These are phyloP conservation scores for Microplitis demolitor DNA, from an alignment of 1,140 invertebrate species.

Conservation along the genomic window DNA sequence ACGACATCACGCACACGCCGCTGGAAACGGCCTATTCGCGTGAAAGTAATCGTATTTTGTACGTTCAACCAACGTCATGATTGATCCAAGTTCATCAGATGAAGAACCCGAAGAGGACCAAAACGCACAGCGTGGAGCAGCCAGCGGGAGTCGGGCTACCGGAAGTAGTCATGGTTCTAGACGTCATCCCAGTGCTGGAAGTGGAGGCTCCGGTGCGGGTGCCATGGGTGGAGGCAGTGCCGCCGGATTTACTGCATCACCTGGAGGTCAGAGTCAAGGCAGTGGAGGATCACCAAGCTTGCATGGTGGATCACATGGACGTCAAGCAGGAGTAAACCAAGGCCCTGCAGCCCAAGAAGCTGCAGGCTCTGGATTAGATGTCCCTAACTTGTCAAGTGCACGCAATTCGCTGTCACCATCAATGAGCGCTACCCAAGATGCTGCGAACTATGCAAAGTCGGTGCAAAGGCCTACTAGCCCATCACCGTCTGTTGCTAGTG, in stretches of 20 bases:
- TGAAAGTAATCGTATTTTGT: constrained; percentile 20
- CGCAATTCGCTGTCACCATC: constrained; percentile 69
- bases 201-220: constrained; percentile 38
- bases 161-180: constrained; percentile 51
- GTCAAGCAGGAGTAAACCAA: constrained; percentile 55
- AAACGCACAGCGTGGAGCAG: constrained; percentile 62
- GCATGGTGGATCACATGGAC: constrained; percentile 48
- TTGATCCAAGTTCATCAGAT: constrained; percentile 87
- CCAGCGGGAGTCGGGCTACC: constrained; percentile 41
- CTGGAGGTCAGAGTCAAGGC: constrained; percentile 59
- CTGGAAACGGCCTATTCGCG: constrained; percentile 15
- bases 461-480: constrained; percentile 80
- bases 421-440: constrained; percentile 70
- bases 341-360: constrained; percentile 47
- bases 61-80: constrained; percentile 65
- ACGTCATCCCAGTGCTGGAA: constrained; percentile 45
- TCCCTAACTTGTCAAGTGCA: constrained; percentile 62
- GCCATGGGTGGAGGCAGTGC: constrained; percentile 33
- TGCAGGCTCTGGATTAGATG: constrained; percentile 55
- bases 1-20: constrained; percentile 5
- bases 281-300: constrained; percentile 46
- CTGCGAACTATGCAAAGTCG: constrained; percentile 68
- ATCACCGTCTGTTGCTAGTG: constrained; percentile 80
- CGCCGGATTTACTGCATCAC: constrained; percentile 48
- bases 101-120: constrained; percentile 86